These are phyloP conservation scores for Adoxophyes honmai DNA, from an alignment of 1,140 invertebrate genomes.

Conservation along the genomic window DNA sequence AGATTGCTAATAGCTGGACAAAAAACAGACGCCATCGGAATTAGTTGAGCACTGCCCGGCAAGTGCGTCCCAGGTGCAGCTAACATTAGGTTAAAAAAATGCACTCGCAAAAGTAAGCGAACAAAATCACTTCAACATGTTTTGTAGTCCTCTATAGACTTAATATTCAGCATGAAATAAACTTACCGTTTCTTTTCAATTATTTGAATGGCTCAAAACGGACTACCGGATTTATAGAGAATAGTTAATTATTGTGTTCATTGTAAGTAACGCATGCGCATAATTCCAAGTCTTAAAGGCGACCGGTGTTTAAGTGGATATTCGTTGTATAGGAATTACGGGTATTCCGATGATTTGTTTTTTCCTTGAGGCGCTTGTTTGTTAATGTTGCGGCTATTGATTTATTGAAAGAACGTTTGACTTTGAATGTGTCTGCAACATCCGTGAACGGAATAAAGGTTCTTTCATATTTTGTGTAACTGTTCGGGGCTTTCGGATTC, in stretches of 20 bases:
- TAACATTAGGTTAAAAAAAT: neutral
- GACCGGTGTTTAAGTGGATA: conserved; percentile 16
- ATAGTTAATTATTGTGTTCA: conserved; percentile 31
- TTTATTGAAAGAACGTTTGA: conserved; percentile 22
- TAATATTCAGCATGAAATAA: conserved; percentile 7
- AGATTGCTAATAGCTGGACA: conserved; percentile 41
- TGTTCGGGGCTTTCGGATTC: conserved; percentile 27
- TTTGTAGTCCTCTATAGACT: neutral
- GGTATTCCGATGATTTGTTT: conserved; percentile 18
- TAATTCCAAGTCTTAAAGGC: conserved; percentile 24
- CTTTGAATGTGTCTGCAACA: conserved; percentile 26
- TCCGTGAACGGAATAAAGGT: conserved; percentile 19
- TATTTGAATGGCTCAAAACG: conserved; percentile 6
- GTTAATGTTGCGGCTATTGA: conserved; percentile 15
- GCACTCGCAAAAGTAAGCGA: neutral
- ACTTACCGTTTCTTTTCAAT: conserved; percentile 12
- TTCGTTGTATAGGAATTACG: conserved; percentile 22
- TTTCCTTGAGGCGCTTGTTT: conserved; percentile 18
- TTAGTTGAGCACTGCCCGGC: conserved; percentile 1
- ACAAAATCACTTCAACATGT: neutral
- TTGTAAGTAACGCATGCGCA: conserved; percentile 26
- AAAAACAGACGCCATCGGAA: conserved; percentile 11
- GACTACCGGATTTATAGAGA: conserved; percentile 36
- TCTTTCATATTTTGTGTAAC: conserved; percentile 30
- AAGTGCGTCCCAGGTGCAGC: neutral